Percentiles rank a stretch among this genome's conserved stretches.
Conservation (phyloP, 2,888 invertebrate species). For the Dryomyza anilis region DNA sequence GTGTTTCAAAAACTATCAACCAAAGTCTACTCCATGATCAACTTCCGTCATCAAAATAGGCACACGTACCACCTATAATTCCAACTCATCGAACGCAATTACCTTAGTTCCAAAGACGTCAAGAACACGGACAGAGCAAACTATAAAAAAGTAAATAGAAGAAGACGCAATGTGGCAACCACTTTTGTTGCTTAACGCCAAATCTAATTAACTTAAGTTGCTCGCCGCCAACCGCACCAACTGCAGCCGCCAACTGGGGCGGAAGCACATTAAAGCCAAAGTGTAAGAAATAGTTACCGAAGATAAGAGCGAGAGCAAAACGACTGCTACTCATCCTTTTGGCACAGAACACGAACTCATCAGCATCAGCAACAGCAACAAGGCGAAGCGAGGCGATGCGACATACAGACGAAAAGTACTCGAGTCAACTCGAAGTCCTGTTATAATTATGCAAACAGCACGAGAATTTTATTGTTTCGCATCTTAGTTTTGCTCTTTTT, state of each 20-base stretch:
- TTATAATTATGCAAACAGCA: conserved; percentile 13
- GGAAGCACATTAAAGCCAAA: background rate
- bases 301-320: background rate
- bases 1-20: too few relatives aligned
- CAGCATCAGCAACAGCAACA: background rate
- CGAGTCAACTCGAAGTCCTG: background rate
- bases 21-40: too few relatives aligned
- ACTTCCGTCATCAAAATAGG: too few relatives aligned
- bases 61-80: too few relatives aligned
- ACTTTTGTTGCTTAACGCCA: conserved; percentile 7
- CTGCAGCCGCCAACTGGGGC: background rate
- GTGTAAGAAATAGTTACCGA: background rate
- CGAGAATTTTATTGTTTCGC: conserved; percentile 7
- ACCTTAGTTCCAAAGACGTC: background rate
- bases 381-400: background rate
- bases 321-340: too few relatives aligned
- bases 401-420: background rate
- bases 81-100: too few relatives aligned
- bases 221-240: background rate
- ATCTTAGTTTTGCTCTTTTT: background rate
- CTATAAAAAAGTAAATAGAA: background rate
- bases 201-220: conserved; percentile 13
- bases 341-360: background rate
- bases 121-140: background rate
- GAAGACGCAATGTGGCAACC: background rate